Percentiles rank a stretch among this genome's conserved stretches.
Evolutionary conservation across 2,797 vertebrate genomes (phyloP).

Genomic region (Aselliscus stoliczkanus): DNA sequence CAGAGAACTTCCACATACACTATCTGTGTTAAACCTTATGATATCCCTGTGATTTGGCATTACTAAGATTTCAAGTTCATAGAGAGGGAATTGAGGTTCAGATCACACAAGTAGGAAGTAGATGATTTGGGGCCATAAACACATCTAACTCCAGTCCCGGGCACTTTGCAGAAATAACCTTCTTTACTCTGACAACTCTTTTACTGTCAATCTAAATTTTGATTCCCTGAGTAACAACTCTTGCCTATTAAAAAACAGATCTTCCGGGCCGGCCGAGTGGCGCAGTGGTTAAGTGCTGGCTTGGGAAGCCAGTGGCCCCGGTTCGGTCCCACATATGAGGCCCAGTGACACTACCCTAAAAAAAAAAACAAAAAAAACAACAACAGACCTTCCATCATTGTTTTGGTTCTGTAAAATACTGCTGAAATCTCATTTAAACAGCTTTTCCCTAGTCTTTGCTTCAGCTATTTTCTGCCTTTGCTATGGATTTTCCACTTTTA

Average conservation of each 20-base stretch:
- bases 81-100: neutral
- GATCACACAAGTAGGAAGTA: neutral
- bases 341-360: too few relatives aligned
- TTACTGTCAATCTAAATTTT: neutral
- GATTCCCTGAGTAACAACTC: neutral
- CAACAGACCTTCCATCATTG: neutral
- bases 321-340: too few relatives aligned
- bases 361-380: too few relatives aligned
- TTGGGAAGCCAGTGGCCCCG: too few relatives aligned
- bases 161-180: neutral
- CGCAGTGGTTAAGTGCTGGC: too few relatives aligned
- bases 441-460: neutral
- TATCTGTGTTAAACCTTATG: neutral
- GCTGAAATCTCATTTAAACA: neutral
- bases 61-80: neutral
- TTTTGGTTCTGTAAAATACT: constrained; percentile 1
- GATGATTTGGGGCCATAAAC: neutral
- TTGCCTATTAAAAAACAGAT: neutral
- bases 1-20: neutral
- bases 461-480: constrained; percentile 16
- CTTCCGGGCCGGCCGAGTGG: too few relatives aligned
- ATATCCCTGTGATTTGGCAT: neutral
- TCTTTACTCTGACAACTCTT: neutral
- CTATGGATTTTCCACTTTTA: neutral
- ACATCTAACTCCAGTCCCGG: neutral